A percentile compares a stretch with the other conserved stretches of the same genome.
phyloP scores from a whole-genome alignment of 1,140 invertebrate genomes.

The Mya arenaria region DNA sequence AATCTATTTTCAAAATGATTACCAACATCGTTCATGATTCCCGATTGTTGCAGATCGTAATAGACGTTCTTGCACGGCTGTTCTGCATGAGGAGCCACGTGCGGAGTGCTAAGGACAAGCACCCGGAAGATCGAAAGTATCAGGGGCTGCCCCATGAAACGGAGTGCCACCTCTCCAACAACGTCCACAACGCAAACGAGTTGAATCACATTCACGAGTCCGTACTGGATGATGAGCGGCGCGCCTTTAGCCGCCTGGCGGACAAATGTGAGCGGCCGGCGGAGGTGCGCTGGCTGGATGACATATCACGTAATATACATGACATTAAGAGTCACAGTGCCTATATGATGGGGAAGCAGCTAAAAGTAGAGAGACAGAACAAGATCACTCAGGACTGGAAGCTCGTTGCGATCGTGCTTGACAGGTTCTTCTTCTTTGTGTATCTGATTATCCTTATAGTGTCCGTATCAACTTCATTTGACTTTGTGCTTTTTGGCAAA shows the following conservation, averaged over 20 bases:
- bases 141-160: background rate
- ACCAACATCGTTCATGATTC: background rate
- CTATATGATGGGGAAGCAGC: slow-evolving; percentile 64
- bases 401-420: slow-evolving; percentile 77
- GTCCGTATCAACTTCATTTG: slow-evolving; percentile 76
- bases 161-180: background rate
- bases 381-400: slow-evolving; percentile 78
- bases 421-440: slow-evolving; percentile 79
- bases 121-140: background rate
- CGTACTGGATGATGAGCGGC: background rate
- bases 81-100: slow-evolving; percentile 75
- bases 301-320: slow-evolving; percentile 74
- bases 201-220: background rate
- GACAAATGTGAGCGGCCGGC: slow-evolving; percentile 18
- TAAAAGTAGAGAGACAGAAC: slow-evolving; percentile 70
- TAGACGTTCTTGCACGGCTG: slow-evolving; percentile 73
- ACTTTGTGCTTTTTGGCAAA: slow-evolving; percentile 58
- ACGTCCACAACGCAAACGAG: no score
- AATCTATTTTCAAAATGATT: no score
- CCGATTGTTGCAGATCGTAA: slow-evolving; percentile 67
- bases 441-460: slow-evolving; percentile 78
- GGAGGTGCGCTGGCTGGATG: slow-evolving; percentile 39
- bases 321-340: slow-evolving; percentile 73
- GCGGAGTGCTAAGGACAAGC: slow-evolving; percentile 37
- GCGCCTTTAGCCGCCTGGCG: slow-evolving; percentile 43